Conservation (phyloP, 2,113 vertebrate genomes). For the Emydocephalus ijimae region DNA sequence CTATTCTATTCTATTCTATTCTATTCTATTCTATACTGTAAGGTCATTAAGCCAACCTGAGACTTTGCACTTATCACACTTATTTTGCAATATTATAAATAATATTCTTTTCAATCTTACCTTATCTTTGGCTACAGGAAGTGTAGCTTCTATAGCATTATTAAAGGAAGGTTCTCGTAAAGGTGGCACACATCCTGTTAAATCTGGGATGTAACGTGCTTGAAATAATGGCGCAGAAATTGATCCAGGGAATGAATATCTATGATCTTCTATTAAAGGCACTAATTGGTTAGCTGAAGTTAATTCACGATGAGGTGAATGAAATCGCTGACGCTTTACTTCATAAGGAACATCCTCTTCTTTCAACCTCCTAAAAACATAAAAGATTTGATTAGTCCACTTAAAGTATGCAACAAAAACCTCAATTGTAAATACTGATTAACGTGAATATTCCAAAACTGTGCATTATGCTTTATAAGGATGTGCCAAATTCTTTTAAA, state of each 20-base stretch:
- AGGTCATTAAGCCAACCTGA: neutral
- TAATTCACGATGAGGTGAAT: slow-evolving; percentile 58
- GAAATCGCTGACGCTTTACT: slow-evolving; percentile 79
- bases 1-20: too few relatives aligned
- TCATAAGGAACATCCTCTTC: slow-evolving; percentile 60
- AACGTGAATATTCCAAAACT: slow-evolving; percentile 7
- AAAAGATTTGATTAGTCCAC: neutral
- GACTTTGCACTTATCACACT: neutral
- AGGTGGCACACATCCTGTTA: slow-evolving; percentile 51
- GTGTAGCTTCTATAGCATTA: slow-evolving; percentile 40
- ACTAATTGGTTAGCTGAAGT: slow-evolving; percentile 61
- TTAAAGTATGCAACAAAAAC: slow-evolving; percentile 7
- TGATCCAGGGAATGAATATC: slow-evolving; percentile 45
- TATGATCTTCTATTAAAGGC: slow-evolving; percentile 66
- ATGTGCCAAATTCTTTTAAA: neutral
- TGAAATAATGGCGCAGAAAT: slow-evolving; percentile 31
- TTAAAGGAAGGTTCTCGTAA: slow-evolving; percentile 59
- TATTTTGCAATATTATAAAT: slow-evolving; percentile 6
- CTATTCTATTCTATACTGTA: too few relatives aligned
- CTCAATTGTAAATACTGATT: neutral
- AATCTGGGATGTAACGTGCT: slow-evolving; percentile 30
- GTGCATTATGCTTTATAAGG: neutral
- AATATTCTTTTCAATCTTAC: slow-evolving; percentile 59
- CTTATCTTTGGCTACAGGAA: slow-evolving; percentile 78
- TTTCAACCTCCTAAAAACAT: slow-evolving; percentile 76